A percentile compares a stretch with the other conserved stretches of the same genome.
Conservation (phyloP, 2,113 vertebrate species). For the Plecotus auritus region DNA sequence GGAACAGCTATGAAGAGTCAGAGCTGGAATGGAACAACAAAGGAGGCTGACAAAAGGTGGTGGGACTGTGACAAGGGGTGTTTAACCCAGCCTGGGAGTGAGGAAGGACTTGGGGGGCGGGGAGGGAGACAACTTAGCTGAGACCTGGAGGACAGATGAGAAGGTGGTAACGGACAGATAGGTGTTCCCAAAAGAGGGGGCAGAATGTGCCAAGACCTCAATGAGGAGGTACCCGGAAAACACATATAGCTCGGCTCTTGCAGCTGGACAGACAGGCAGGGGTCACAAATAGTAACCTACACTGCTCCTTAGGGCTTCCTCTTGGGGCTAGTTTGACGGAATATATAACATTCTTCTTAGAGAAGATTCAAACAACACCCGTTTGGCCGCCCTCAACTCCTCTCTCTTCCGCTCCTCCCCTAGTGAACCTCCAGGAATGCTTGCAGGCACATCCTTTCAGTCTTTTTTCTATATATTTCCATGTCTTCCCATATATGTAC, state of each 20-base stretch:
- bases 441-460: no score
- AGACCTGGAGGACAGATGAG: background rate
- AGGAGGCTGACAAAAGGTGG: background rate
- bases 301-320: background rate
- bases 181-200: background rate
- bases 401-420: background rate
- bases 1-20: background rate
- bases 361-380: background rate
- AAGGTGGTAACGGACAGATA: accelerated
- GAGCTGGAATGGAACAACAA: background rate
- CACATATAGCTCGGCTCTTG: background rate
- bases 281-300: accelerated
- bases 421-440: background rate
- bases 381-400: background rate
- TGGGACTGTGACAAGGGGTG: accelerated
- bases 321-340: background rate
- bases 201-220: background rate
- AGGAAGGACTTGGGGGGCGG: background rate
- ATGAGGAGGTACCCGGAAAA: background rate
- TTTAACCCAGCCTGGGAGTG: background rate
- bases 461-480: no score
- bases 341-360: background rate
- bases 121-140: background rate
- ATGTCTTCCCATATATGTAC: background rate
- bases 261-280: background rate